Percentiles rank a stretch among this genome's conserved stretches.
These are phyloP conservation scores for Trichosurus vulpecula DNA, from an alignment of 2,797 vertebrate species.

Conservation along the genomic window DNA sequence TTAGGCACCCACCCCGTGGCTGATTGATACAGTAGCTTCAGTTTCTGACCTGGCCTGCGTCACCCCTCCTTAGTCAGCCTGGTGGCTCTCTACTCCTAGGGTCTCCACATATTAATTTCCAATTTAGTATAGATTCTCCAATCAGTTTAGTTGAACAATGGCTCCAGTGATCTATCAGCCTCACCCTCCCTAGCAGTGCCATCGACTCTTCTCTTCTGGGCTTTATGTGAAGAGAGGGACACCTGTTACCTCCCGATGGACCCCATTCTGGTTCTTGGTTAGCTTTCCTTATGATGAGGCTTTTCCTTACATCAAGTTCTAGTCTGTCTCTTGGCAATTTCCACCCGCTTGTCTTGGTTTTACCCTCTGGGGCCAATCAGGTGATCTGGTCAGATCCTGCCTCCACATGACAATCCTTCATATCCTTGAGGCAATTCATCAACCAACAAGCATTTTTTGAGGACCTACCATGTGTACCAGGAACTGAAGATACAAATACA, in stretches of 20 bases:
- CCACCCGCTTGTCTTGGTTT: not conserved
- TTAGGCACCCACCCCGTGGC: not conserved
- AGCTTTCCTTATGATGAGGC: not conserved
- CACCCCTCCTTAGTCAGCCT: not conserved
- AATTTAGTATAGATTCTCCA: not conserved
- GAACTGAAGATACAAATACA: not conserved
- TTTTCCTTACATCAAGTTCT: not conserved
- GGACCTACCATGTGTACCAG: not conserved
- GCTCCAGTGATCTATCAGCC: not conserved
- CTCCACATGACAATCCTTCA: not conserved
- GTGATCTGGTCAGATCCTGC: not conserved
- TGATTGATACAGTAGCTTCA: not conserved
- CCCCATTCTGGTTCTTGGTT: not conserved
- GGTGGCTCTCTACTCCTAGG: not conserved
- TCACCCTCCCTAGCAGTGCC: not conserved
- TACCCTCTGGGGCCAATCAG: not conserved
- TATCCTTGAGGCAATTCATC: not conserved
- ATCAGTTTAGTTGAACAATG: not conserved
- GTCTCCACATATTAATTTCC: not conserved
- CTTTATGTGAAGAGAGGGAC: not conserved
- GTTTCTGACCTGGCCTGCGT: not conserved
- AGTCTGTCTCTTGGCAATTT: not conserved
- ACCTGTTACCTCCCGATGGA: not conserved
- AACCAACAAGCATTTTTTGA: not conserved
- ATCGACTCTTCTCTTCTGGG: not conserved